Percentiles rank a stretch among this genome's conserved stretches.
phyloP scores from a whole-genome alignment of 2,888 invertebrate genomes.

The Perdita meconis region DNA sequence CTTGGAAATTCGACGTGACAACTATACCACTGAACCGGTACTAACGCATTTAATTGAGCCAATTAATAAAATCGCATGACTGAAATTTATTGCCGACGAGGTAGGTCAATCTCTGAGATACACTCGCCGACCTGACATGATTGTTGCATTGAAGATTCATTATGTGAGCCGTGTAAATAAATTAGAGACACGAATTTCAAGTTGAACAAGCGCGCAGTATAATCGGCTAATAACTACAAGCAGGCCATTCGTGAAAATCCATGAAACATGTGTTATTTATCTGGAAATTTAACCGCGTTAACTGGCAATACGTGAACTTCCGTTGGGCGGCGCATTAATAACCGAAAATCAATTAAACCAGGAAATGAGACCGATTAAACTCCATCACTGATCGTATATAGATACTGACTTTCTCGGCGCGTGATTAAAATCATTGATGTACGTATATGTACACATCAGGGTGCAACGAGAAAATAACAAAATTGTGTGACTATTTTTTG shows the following conservation, averaged over 20 bases:
- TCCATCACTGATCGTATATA: conserved; percentile 51
- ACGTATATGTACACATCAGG: neutral
- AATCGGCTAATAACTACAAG: conserved; percentile 37
- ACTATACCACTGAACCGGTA: no score
- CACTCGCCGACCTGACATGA: neutral
- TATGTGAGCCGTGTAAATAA: conserved; percentile 4
- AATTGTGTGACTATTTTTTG: no score
- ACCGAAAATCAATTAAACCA: conserved; percentile 59
- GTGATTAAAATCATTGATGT: conserved; percentile 49
- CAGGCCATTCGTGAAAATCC: conserved; percentile 17
- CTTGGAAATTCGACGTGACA: no score
- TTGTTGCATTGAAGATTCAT: conserved; percentile 6
- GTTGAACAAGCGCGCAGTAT: conserved; percentile 4
- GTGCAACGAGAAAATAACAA: neutral
- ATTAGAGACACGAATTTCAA: conserved; percentile 2
- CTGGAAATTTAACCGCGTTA: conserved; percentile 56
- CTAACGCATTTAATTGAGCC: no score
- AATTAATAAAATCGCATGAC: no score
- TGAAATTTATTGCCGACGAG: no score
- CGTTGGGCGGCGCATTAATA: conserved; percentile 53
- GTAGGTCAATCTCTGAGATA: neutral
- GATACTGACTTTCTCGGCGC: conserved; percentile 46
- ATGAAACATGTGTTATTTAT: conserved; percentile 47
- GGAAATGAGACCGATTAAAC: conserved; percentile 52
- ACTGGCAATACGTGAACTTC: conserved; percentile 37